These are phyloP conservation scores for Halisarca cf. caerulea DNA, from an alignment of 37 sponge, comb jelly and placozoan species.

Conservation along the genomic window DNA sequence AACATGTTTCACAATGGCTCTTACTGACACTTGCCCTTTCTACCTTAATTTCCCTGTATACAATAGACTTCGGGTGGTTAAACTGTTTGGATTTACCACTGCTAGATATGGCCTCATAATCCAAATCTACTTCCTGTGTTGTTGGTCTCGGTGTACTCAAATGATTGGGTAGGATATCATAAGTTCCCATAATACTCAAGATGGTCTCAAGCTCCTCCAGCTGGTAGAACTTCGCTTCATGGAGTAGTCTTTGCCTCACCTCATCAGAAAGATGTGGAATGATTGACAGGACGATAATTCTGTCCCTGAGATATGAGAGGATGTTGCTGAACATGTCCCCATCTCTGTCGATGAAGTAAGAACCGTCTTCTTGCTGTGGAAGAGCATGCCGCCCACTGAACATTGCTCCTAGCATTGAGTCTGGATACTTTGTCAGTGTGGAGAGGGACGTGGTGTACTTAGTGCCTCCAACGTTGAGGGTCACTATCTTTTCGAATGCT, in stretches of 20 bases:
- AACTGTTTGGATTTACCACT: too few species aligned
- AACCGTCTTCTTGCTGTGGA: slow-evolving; percentile 23
- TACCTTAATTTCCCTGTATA: too few species aligned
- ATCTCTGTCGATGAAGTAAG: slow-evolving; percentile 38
- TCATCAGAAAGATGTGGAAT: background rate
- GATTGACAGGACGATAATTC: background rate
- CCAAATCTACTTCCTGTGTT: too few species aligned
- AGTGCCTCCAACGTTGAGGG: slow-evolving; percentile 9
- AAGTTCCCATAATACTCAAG: too few species aligned
- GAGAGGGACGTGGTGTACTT: slow-evolving; percentile 1
- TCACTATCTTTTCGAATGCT: slow-evolving; percentile 8
- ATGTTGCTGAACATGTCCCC: slow-evolving; percentile 13
- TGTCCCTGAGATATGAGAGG: slow-evolving; percentile 3
- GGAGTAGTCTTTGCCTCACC: background rate
- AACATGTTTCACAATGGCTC: background rate
- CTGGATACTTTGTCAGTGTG: slow-evolving; percentile 2
- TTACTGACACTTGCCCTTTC: too few species aligned
- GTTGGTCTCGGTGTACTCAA: too few species aligned
- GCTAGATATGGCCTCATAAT: too few species aligned
- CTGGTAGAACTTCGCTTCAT: slow-evolving; percentile 11
- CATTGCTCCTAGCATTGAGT: slow-evolving; percentile 31
- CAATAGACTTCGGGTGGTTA: too few species aligned
- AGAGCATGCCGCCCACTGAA: slow-evolving; percentile 28
- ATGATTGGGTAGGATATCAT: too few species aligned
- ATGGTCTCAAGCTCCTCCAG: background rate